A percentile compares a stretch with the other conserved stretches of the same genome.
Evolutionary conservation across 2,797 vertebrate species (phyloP).

Genomic region (Notamacropus eugenii): DNA sequence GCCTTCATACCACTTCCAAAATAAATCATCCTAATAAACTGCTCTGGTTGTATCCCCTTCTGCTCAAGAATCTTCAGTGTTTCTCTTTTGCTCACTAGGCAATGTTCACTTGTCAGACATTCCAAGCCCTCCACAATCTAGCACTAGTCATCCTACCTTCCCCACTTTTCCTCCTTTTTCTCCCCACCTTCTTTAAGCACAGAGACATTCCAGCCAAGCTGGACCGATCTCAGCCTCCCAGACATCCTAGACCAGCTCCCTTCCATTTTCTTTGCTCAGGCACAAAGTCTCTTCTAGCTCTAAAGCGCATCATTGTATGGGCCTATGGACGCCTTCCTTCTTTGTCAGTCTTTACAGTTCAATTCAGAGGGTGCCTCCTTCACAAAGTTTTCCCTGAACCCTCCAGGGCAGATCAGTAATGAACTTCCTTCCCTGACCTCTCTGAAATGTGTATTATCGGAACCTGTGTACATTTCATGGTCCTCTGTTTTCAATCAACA

Average conservation of each 20-base stretch:
- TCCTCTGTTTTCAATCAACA: neutral
- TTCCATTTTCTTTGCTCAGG: neutral
- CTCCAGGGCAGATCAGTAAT: neutral
- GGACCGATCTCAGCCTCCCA: neutral
- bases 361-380: neutral
- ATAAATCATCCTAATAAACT: too few species aligned
- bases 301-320: neutral
- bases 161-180: too few species aligned
- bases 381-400: neutral
- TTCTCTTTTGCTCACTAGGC: too few species aligned
- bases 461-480: neutral
- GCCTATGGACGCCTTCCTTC: neutral
- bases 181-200: neutral
- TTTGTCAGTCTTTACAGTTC: neutral
- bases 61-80: too few species aligned
- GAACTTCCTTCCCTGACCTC: neutral
- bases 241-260: neutral
- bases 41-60: too few species aligned
- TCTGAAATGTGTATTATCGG: neutral
- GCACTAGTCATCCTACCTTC: too few species aligned
- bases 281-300: neutral
- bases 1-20: too few species aligned
- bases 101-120: too few species aligned
- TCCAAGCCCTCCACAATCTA: too few species aligned
- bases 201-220: neutral